Evolutionary conservation across 2,113 vertebrate genomes (phyloP).

Genomic region (Glaucidium brasilianum): DNA sequence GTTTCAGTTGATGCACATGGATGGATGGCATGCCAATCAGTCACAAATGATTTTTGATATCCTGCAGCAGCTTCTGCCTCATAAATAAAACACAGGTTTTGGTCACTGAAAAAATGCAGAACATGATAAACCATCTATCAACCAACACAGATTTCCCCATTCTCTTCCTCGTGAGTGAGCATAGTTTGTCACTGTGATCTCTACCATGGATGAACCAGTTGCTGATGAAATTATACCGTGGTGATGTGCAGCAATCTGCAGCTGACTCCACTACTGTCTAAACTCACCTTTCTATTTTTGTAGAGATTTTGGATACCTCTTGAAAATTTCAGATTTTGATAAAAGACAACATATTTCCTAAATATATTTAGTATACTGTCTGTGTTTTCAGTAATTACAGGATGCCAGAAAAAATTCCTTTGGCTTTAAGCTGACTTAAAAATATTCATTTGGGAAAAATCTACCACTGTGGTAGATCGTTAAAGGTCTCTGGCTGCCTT

Average conservation of each 20-base stretch:
- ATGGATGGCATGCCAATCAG: neutral
- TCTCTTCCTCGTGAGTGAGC: neutral
- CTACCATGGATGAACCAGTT: neutral
- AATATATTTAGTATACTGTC: neutral
- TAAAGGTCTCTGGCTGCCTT: neutral
- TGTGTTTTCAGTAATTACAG: neutral
- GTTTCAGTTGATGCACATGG: neutral
- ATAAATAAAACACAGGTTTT: neutral
- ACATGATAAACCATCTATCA: neutral
- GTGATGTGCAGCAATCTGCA: neutral
- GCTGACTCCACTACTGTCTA: neutral
- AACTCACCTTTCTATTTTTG: neutral
- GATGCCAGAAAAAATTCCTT: neutral
- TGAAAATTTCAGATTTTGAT: neutral
- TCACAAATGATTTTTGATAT: neutral
- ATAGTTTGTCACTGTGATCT: neutral
- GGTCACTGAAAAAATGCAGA: neutral
- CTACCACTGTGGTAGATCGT: neutral
- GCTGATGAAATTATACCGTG: neutral
- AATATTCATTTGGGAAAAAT: neutral
- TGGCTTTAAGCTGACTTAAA: neutral
- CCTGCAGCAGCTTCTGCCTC: neutral
- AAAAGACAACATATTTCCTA: neutral
- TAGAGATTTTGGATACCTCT: neutral
- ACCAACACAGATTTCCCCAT: neutral